Evolutionary conservation across 2,797 vertebrate species (phyloP).

Genomic region (Schizopygopsis pylzovi): DNA sequence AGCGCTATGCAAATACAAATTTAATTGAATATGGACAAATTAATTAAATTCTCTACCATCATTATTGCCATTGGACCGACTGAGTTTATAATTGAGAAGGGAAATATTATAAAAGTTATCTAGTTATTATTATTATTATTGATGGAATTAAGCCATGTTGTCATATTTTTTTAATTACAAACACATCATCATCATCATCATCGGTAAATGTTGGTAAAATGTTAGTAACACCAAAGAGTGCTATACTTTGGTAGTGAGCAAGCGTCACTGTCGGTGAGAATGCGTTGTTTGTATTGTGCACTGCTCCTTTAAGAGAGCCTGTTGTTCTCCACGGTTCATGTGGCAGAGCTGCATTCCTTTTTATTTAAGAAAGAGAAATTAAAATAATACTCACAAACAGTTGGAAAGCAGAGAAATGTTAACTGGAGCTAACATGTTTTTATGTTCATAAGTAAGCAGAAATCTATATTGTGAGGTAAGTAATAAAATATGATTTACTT

Average conservation of each 20-base stretch:
- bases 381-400: background rate
- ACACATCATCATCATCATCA: too few relatives aligned
- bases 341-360: constrained; percentile 12
- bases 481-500: background rate
- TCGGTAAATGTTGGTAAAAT: too few relatives aligned
- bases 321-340: background rate
- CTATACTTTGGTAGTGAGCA: background rate
- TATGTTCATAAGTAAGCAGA: background rate
- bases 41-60: background rate
- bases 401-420: background rate
- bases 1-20: too few relatives aligned
- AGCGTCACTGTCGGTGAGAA: background rate
- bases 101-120: too few relatives aligned
- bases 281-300: background rate
- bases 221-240: background rate
- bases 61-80: background rate
- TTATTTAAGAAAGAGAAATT: background rate
- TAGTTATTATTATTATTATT: too few relatives aligned
- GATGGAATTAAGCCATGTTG: too few relatives aligned
- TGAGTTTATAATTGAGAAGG: background rate
- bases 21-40: background rate
- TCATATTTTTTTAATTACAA: too few relatives aligned
- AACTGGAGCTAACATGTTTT: background rate
- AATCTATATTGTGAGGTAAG: background rate
- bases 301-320: background rate